Percentiles rank a stretch among this genome's conserved stretches.
phyloP scores from a whole-genome alignment of 1,140 invertebrate species.

The Papilio aristodemus region DNA sequence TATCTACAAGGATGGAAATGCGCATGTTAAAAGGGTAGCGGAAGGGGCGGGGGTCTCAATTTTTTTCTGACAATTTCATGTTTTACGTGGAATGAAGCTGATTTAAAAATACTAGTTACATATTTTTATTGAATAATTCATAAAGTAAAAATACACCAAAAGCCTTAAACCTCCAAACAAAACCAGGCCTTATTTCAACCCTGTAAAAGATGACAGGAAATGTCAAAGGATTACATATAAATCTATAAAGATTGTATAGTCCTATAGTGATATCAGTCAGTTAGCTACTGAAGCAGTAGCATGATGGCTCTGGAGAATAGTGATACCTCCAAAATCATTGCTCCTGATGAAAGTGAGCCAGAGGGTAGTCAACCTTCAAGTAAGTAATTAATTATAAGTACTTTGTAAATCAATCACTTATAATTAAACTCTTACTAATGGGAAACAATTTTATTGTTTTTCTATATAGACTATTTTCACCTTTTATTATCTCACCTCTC shows the following conservation, averaged over 20 bases:
- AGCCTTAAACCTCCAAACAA: not conserved
- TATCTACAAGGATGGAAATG: constrained; percentile 46
- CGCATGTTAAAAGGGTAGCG: constrained; percentile 48
- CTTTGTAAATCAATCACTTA: no score
- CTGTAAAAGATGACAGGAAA: constrained; percentile 1
- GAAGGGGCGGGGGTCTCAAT: constrained; percentile 29
- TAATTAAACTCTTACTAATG: no score
- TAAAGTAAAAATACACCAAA: not conserved
- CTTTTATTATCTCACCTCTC: no score
- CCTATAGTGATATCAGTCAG: constrained; percentile 29
- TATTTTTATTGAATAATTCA: not conserved
- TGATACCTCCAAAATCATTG: not conserved
- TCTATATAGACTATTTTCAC: no score
- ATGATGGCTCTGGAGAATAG: constrained; percentile 40
- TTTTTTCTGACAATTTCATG: constrained; percentile 15
- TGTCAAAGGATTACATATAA: constrained; percentile 25
- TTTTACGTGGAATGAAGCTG: not conserved
- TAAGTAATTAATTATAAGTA: not conserved
- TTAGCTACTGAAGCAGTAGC: not conserved
- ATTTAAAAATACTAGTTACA: no score
- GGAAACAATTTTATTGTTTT: no score
- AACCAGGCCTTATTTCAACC: not conserved
- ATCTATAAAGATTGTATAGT: constrained; percentile 21
- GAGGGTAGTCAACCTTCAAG: not conserved
- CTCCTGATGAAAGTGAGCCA: not conserved